These are phyloP conservation scores for Bucco capensis DNA, from an alignment of 2,113 vertebrate genomes.

Conservation along the genomic window DNA sequence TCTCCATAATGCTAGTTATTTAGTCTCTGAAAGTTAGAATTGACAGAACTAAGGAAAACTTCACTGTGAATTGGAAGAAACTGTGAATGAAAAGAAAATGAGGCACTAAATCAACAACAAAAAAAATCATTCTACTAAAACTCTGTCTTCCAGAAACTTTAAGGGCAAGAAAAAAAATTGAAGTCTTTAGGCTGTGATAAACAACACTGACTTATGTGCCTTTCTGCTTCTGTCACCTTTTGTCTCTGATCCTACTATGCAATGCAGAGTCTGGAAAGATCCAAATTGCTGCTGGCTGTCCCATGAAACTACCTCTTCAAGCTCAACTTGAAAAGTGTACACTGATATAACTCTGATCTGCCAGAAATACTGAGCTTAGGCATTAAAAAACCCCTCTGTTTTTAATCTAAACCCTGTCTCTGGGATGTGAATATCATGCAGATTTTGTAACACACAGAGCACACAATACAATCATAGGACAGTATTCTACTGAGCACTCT, in stretches of 20 bases:
- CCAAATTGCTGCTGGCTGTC: background rate
- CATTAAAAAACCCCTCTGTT: background rate
- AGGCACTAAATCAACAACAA: background rate
- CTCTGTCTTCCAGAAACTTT: background rate
- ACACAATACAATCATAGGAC: background rate
- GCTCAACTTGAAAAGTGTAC: background rate
- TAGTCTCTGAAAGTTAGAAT: background rate
- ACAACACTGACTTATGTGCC: background rate
- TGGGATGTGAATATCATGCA: background rate
- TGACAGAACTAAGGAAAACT: background rate
- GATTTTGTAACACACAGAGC: background rate
- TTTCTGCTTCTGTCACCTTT: background rate
- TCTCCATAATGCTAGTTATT: background rate
- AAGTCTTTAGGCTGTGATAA: background rate
- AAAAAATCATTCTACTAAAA: background rate
- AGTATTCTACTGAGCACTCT: background rate
- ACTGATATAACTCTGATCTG: background rate
- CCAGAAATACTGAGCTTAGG: background rate
- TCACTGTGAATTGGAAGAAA: background rate
- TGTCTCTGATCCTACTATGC: background rate
- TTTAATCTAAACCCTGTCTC: background rate
- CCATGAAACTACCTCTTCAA: background rate
- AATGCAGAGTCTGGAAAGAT: background rate
- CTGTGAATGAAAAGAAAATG: background rate
- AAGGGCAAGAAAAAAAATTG: background rate